Evolutionary conservation across 2,888 invertebrate genomes (phyloP), one percentile per base, ranked within the genome.

Genomic region (Germaria angustata): DNA sequence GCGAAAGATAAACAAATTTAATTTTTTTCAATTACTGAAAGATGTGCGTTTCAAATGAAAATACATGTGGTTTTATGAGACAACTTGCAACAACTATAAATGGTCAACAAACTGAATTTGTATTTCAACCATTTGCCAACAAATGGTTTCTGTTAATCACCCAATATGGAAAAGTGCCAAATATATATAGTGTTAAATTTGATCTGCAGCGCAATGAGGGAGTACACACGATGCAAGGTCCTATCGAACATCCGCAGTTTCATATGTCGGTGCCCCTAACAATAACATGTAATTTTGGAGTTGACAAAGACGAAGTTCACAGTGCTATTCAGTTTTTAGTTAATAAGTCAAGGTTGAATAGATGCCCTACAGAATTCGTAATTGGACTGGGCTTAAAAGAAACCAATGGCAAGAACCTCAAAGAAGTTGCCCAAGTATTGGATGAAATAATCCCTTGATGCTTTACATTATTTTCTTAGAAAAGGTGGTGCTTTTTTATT

Each of bases 141-240:
- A 89, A 89, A 77, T 89, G 89, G 87, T 85, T 91, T 57, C 76
- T 91, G 32, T 61, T 91, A 8, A 86, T 90, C 41, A 90, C 91
- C 0, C 91, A 91, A 79, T 87, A 89, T 71, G 87, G 87, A 13
- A 89, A 88, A 75, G 71, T 90, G 84, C 87, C 88, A 80, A 90
- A 89, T 39, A 51, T 90, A 0, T 91, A 88, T 65, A 86, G 87
- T 0, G 88, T 90, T 3, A 80, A 85, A 13, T 90, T 90, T 57
- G 90, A 91, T 66, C 84, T 86, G 2, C 84, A 87, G 39, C 84
- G 84, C 3, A 85, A 87, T 6, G 85, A 88, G 6, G 75, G 73
- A 0, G 20, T 85, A 0, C 71, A 75, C 0, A 41, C 46, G 0
- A 9, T 85, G 2, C 86, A 86, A 17, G 86, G 86, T 5, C 87